Conservation (phyloP, 2,888 invertebrate species). For the Nomada hirtipes region DNA sequence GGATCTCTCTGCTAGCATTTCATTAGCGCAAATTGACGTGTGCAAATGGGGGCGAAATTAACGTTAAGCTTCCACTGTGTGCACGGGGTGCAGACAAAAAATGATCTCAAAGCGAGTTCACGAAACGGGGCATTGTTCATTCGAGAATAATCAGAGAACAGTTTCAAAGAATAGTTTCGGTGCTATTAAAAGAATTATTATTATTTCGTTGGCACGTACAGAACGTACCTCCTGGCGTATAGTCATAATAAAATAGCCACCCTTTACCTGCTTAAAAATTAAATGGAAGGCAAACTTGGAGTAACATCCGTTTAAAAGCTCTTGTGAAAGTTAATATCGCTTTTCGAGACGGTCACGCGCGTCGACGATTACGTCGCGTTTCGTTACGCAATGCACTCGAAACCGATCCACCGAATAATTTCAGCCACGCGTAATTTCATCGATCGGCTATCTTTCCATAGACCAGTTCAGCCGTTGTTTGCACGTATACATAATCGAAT, state of each 20-base stretch:
- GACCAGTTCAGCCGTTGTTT: conserved; percentile 6
- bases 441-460: not conserved
- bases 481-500: conserved; percentile 29
- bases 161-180: too few relatives aligned
- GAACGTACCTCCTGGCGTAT: too few relatives aligned
- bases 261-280: too few relatives aligned
- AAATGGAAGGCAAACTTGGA: too few relatives aligned
- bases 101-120: not conserved
- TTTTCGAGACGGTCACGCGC: not conserved
- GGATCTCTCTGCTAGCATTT: not conserved
- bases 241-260: too few relatives aligned
- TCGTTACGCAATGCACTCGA: not conserved
- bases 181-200: too few relatives aligned
- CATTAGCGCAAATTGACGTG: conserved; percentile 31
- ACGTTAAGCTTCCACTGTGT: not conserved
- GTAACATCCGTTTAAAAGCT: not conserved
- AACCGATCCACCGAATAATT: conserved; percentile 1
- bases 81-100: not conserved
- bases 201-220: too few relatives aligned
- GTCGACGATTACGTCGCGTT: not conserved
- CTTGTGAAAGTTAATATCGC: not conserved
- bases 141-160: too few relatives aligned
- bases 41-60: conserved; percentile 15
- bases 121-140: too few relatives aligned
- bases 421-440: conserved; percentile 16